Percentiles rank a stretch among this genome's conserved stretches.
These are phyloP conservation scores for Cyclina sinensis DNA, from an alignment of 1,140 invertebrate species.

Conservation along the genomic window DNA sequence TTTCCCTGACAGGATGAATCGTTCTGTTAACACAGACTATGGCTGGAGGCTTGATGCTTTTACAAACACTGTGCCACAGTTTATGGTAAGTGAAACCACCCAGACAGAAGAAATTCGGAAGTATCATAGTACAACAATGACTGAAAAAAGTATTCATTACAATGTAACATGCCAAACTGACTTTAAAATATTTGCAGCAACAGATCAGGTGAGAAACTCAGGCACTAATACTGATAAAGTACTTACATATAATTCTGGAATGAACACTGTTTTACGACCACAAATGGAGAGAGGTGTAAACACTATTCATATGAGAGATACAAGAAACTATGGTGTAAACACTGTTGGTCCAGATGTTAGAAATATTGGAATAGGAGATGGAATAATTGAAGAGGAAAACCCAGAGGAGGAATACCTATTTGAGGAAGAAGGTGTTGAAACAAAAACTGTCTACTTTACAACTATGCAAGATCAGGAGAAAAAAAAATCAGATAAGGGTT, in stretches of 20 bases:
- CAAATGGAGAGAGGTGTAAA: slow-evolving; percentile 69
- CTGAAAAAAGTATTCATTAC: slow-evolving; percentile 72
- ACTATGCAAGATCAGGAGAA: slow-evolving; percentile 36
- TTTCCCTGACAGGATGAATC: slow-evolving; percentile 77
- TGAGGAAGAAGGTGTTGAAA: slow-evolving; percentile 65
- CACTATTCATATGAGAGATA: slow-evolving; percentile 42
- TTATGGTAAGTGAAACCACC: slow-evolving; percentile 81
- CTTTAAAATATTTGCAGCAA: slow-evolving; percentile 76
- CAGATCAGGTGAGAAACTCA: slow-evolving; percentile 78
- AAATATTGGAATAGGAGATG: slow-evolving; percentile 71
- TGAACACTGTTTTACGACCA: slow-evolving; percentile 76
- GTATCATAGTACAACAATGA: slow-evolving; percentile 80
- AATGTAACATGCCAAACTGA: slow-evolving; percentile 80
- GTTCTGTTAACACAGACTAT: slow-evolving; percentile 79
- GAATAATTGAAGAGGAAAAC: slow-evolving; percentile 70
- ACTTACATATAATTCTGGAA: slow-evolving; percentile 69
- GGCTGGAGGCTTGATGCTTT: slow-evolving; percentile 81
- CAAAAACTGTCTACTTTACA: slow-evolving; percentile 60
- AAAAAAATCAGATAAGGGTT: slow-evolving; percentile 52
- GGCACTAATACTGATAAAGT: slow-evolving; percentile 80
- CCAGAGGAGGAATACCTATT: slow-evolving; percentile 69
- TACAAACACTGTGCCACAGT: slow-evolving; percentile 80
- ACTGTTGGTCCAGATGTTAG: slow-evolving; percentile 63
- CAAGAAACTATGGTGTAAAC: slow-evolving; percentile 65
- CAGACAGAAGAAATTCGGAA: slow-evolving; percentile 81